Evolutionary conservation across 2,888 invertebrate species (phyloP), one percentile per base, ranked within the genome.

Genomic region (Trichogramma dendrolimi): DNA sequence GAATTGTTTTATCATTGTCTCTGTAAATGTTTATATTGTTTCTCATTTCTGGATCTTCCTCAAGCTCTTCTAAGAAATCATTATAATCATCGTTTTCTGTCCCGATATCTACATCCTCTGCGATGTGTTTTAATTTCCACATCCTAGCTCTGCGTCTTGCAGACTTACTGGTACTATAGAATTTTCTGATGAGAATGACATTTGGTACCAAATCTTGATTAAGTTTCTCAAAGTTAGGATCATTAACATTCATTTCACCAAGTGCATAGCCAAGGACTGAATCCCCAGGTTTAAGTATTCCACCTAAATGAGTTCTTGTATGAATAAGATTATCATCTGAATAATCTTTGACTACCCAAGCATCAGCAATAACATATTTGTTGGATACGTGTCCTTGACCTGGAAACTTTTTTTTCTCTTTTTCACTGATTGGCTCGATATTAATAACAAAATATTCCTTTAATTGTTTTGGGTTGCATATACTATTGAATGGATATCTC

Each of bases 21-120:
- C 87, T 87, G 81, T 94, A 99, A 67, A 99, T 96, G 77, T 97
- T 97, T 55, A 99, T 86, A 76, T 95, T 91, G 75, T 94, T 91
- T 60, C 99, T 85, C 73, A 93, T 85, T 10, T 87, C 86, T 4
- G 89, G 88, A 80, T 99, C 96, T 80, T 99, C 98, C 79, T 99
- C 99, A 67, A 99, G 81, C 75, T 99, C 99, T 71, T 98, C 95
- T 80, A 98, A 82, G 82, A 99, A 99, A 70, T 96, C 96, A 71
- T 90, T 88, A 80, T 93, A 97, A 72, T 97, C 96, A 71, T 85
- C 83, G 68, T 85, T 84, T 57, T 85, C 86, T 41, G 86, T 86
- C 72, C 87, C 85, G 62, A 82, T 79, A 57, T 83, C 84, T 1
- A 84, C 83, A 4, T 83, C 84, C 6, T 87, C 86, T 0, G 87